Evolutionary conservation across 2,797 vertebrate genomes (phyloP).

Genomic region (Eurystomus glaucurus): DNA sequence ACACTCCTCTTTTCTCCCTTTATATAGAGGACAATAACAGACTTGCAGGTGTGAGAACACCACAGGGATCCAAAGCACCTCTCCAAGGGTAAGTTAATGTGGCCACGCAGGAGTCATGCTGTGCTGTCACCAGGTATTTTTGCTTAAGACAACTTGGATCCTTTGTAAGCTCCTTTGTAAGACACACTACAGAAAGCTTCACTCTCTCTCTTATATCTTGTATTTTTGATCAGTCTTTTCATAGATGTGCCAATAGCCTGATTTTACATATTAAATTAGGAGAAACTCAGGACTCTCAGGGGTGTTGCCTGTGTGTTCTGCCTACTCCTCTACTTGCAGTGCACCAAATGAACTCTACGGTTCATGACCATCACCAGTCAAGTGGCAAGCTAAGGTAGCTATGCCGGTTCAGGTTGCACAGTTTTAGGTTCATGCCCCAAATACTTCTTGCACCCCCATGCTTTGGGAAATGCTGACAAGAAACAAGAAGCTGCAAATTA

Average conservation of each 20-base stretch:
- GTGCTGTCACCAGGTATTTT: background rate
- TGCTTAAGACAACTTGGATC: background rate
- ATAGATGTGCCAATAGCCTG: background rate
- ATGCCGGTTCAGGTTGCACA: accelerated
- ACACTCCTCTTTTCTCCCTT: background rate
- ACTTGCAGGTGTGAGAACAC: background rate
- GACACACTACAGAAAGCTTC: background rate
- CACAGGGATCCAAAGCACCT: background rate
- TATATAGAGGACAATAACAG: background rate
- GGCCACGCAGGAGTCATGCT: background rate
- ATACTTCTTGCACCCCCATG: background rate
- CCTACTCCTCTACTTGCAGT: accelerated
- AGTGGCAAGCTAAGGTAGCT: background rate
- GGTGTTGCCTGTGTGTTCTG: background rate
- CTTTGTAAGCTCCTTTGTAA: background rate
- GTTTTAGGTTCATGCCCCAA: background rate
- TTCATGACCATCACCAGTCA: too few species aligned
- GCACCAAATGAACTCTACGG: background rate
- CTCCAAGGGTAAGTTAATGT: background rate
- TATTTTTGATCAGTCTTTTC: background rate
- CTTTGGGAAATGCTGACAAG: background rate
- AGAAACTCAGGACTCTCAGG: background rate
- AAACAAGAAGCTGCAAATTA: background rate
- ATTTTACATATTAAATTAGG: background rate
- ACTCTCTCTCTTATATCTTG: background rate